A percentile compares a stretch with the other conserved stretches of the same genome.
Conservation (phyloP, 1,140 invertebrate species). For the Pinna nobilis region DNA sequence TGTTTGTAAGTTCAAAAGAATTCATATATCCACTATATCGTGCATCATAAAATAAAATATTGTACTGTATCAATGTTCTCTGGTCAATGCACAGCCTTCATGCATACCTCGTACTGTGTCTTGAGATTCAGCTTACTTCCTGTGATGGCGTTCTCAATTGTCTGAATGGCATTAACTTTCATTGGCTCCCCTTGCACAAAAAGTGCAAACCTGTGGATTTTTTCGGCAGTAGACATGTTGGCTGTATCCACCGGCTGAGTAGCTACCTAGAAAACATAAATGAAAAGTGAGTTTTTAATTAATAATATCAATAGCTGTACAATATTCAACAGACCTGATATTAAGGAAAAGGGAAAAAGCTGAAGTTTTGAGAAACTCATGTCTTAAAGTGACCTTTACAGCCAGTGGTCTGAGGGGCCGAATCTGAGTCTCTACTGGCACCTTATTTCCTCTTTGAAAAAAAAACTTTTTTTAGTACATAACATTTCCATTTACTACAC, state of each 20-base stretch:
- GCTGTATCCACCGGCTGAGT: slow-evolving; percentile 33
- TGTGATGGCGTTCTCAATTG: slow-evolving; percentile 61
- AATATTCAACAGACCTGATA: too few relatives aligned
- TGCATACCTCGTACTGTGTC: slow-evolving; percentile 37
- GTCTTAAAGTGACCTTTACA: background rate
- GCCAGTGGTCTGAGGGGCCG: too few relatives aligned
- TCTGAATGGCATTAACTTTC: slow-evolving; percentile 57
- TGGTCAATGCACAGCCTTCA: background rate
- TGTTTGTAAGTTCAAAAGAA: too few relatives aligned
- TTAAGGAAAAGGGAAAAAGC: too few relatives aligned
- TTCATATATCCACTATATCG: too few relatives aligned
- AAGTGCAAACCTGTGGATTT: slow-evolving; percentile 46
- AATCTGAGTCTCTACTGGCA: too few relatives aligned
- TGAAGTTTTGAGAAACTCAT: background rate
- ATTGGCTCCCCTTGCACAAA: slow-evolving; percentile 46
- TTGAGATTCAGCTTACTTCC: slow-evolving; percentile 57
- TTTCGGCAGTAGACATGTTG: slow-evolving; percentile 55
- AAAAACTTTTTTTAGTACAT: too few relatives aligned
- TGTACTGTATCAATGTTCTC: too few relatives aligned
- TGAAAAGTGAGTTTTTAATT: background rate
- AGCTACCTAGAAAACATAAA: background rate
- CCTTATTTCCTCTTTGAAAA: too few relatives aligned
- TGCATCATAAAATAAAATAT: too few relatives aligned
- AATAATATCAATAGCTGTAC: background rate
- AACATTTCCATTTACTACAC: too few relatives aligned